Base-by-base conservation (phyloP, 2,113 vertebrate genomes). In the Naja naja region DNA sequence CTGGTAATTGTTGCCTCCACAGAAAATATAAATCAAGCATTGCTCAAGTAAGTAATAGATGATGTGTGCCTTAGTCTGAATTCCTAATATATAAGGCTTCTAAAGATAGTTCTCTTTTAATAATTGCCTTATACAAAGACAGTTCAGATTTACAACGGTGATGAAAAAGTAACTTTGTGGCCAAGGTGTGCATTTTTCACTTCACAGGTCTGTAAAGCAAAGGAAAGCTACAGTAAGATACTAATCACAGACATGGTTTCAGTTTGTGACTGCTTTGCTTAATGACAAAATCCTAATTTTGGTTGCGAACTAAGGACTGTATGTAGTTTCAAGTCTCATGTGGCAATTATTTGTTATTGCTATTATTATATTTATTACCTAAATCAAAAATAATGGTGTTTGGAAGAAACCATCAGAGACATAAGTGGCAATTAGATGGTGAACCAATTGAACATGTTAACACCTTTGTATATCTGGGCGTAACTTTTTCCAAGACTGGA, bases 1-100 rank as follows among this genome's bases (percentile, higher is more conserved):
- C 49, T 87, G 47, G 60, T 86, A 85, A 92, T 93, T 95, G 94
- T 95, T 94, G 18, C 88, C 74, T 93, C 56, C 85, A 47, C 43
- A 69, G 20, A 86, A 93, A 94, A 94, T 91, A 93, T 9, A 90
- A 53, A 74, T 53, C 30, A 69, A 34, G 43, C 34, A 20, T 49
- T 45, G 43, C 18, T 39, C 18, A n/a, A 90, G 30, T 14, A 52
- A 30, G 23, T 11, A 64, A 58, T 81, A 81, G 18, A 91, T n/a
- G 25, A 92, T 85, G 9, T 90, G 43, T 90, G 5, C 43, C 43
- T 95, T 74, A 89, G 30, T 11, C n/a, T 25, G 30, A 81, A 25
- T 23, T 23, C 64, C 69, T 6, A 25, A 22, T 5, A 74, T 74
- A 74, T 34, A 23, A 90, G 49, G 14, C 30, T 81, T 81, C 34